Evolutionary conservation across 2,888 invertebrate genomes (phyloP), one percentile per base, ranked within the genome.

Genomic region (Trissolcus brochymenae): DNA sequence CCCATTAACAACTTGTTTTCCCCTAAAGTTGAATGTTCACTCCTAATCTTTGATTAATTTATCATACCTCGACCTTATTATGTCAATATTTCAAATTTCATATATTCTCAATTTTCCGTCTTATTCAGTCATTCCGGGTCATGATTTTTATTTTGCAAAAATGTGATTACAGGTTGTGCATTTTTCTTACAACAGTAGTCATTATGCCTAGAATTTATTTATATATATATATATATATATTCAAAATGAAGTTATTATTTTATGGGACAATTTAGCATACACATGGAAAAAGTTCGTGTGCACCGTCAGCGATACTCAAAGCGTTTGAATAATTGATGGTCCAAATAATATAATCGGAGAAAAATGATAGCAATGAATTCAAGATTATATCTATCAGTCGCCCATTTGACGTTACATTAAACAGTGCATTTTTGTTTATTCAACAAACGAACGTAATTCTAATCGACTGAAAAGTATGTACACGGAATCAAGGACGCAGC

Each of bases 301-400:
- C 35, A 9, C 11, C 19, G 35, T 46, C 46, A 46, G 46, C 0
- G 17, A 51, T 11, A 21, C 49, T 35, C 56, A 53, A 53, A 51
- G 53, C 41, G 40, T 51, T 56, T 61, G 43, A 72, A 72, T 72
- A 62, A 61, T 72, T 72, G 59, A 64, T 72, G 57, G 59, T 57
- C 54, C 55, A 35, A 64, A 35, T 46, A 46, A n/a, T 16, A 72
- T 72, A 72, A 72, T 72, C 56, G 72, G 51, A 72, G 59, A 67
- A 74, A 74, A 74, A 74, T 74, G 61, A 74, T 67, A 74, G 74
- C 40, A 62, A 74, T 67, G 59, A 61, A 57, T 68, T 57, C 49
- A n/a, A 53, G 67, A 74, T 68, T 66, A 59, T 49, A 62, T 74
- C 74, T 74, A 68, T 68, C 68, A 74, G 67, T 74, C 67, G 68